phyloP scores from a whole-genome alignment of 1,140 invertebrate species.

The Sminthurides bifidus region DNA sequence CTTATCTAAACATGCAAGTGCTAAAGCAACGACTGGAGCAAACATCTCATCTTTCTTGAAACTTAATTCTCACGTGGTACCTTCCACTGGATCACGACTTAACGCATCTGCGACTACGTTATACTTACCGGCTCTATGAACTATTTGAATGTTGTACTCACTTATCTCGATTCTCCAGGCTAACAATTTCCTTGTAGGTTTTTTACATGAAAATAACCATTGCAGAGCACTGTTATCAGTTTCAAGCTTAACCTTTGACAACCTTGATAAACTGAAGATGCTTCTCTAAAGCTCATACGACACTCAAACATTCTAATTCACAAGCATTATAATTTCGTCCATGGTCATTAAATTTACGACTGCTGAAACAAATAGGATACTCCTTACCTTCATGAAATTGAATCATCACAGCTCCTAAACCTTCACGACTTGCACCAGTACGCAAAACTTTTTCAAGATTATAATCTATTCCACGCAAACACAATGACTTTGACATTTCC shows the following conservation, averaged over 20 bases:
- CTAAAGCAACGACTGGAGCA: not conserved
- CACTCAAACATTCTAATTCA: constrained; percentile 16
- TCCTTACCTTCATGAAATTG: constrained; percentile 7
- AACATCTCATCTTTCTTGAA: constrained; percentile 5
- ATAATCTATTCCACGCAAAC: constrained; percentile 12
- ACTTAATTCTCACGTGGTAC: too few species aligned
- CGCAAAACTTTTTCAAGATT: constrained; percentile 2
- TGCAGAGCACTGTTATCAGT: constrained; percentile 16
- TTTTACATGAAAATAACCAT: constrained; percentile 4
- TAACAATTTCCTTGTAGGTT: constrained; percentile 7
- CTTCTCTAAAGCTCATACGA: constrained; percentile 15
- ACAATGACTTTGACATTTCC: constrained; percentile 3
- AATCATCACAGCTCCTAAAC: constrained; percentile 6
- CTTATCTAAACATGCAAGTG: not conserved
- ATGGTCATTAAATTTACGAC: constrained; percentile 3
- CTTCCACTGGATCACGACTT: constrained; percentile 19
- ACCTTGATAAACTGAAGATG: constrained; percentile 13
- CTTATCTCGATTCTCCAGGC: constrained; percentile 28
- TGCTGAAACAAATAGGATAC: constrained; percentile 9
- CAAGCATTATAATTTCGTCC: constrained; percentile 1
- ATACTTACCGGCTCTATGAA: constrained; percentile 34
- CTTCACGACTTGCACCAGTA: constrained; percentile 10
- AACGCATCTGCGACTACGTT: constrained; percentile 17
- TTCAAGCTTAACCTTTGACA: constrained; percentile 9
- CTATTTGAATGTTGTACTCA: constrained; percentile 18